Evolutionary conservation across 2,797 vertebrate genomes (phyloP), one percentile per base, ranked within the genome.

Genomic region (Sebastes dallii): DNA sequence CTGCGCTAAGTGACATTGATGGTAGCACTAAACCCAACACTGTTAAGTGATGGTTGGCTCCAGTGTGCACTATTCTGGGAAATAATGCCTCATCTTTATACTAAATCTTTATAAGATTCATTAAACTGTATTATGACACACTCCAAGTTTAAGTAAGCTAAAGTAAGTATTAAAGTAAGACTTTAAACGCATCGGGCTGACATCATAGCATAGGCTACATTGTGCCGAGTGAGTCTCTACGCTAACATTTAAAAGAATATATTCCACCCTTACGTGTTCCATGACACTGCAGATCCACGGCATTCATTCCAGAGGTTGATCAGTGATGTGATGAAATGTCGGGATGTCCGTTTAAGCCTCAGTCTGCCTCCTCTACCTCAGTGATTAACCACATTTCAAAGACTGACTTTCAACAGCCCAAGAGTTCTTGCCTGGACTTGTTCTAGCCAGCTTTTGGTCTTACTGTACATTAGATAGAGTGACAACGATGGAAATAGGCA

Each of bases 351-450:
- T 74, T 74, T 22, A 74, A 55, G 50, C 50, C 20, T 54, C 50
- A 54, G 4, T 10, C 42, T 69, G 42, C 39, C 30, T 66, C 42
- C 22, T 66, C 58, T 69, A 34, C 36, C 55, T 60, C 64, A 66
- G 59, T 83, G 80, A 88, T 74, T 88, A 75, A 77, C 7, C 65
- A 22, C 25, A 24, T 82, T 84, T 81, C 80, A 69, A 34, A 58
- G 66, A 73, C 67, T 59, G 2, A 58, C 30, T 76, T n/a, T 66
- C 8, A 62, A 65, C 52, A 62, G 3, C 9, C 14, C 3, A 16
- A 25, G 32, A 42, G 70, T 39, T 70, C 62, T 9, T 79, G 84
- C 13, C 52, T 24, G 61, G 75, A 79, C 84, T 42, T 81, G 84
- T 78, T 24, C 22, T 11, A 62, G 36, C 14, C 52, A 67, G 24